These are phyloP conservation scores for Sarcophilus harrisii DNA, from an alignment of 2,797 vertebrate species.

Conservation along the genomic window DNA sequence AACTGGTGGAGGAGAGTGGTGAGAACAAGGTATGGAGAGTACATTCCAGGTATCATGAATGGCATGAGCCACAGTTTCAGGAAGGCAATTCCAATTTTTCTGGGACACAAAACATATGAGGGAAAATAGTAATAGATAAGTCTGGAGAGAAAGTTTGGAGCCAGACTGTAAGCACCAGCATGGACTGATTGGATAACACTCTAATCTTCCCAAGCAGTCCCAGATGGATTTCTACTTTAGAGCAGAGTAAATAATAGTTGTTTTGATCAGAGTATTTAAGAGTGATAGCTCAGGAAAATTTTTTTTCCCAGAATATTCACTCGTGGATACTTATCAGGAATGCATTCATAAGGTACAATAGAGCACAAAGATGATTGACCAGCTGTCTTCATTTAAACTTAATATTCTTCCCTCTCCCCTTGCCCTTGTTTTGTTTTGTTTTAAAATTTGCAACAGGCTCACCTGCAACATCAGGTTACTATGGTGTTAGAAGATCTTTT, in stretches of 20 bases:
- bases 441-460: conserved; percentile 85
- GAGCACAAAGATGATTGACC: not conserved
- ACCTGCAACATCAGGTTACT: conserved; percentile 88
- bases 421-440: not conserved
- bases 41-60: not conserved
- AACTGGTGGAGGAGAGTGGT: not conserved
- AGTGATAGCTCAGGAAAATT: not conserved
- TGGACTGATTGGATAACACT: not conserved
- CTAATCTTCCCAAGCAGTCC: not conserved
- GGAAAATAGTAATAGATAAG: not conserved
- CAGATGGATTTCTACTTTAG: not conserved
- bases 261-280: not conserved
- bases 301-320: not conserved
- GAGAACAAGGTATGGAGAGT: not conserved
- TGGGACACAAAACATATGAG: not conserved
- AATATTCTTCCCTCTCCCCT: not conserved
- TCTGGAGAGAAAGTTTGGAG: not conserved
- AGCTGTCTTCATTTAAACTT: not conserved
- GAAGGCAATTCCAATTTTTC: not conserved
- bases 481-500: conserved; percentile 90
- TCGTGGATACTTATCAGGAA: not conserved
- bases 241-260: not conserved
- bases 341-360: not conserved
- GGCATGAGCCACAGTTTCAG: not conserved
- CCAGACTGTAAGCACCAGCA: not conserved